Percentiles rank a stretch among this genome's conserved stretches.
phyloP scores from a whole-genome alignment of 2,888 invertebrate species.

The Nomada ruficornis region DNA sequence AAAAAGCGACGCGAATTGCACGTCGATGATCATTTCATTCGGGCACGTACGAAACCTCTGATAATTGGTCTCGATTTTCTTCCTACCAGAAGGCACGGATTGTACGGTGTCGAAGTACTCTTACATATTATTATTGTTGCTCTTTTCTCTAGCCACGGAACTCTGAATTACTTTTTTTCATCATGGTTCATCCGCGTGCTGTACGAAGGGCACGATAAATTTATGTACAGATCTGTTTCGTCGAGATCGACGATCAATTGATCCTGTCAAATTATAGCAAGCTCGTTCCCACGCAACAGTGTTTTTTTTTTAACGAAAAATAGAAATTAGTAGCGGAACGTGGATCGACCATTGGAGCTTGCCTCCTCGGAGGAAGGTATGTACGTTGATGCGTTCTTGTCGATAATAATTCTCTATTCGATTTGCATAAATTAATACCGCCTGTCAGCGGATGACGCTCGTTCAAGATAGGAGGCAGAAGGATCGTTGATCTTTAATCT shows the following conservation, averaged over 20 bases:
- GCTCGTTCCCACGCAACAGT: background rate
- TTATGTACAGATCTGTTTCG: too few species aligned
- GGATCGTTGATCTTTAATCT: too few species aligned
- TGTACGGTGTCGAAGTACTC: too few species aligned
- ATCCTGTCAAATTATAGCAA: background rate
- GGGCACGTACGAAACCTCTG: conserved; percentile 19
- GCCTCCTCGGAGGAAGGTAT: background rate
- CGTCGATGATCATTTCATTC: background rate
- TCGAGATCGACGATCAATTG: background rate
- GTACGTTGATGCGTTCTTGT: conserved; percentile 43
- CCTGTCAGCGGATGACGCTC: conserved; percentile 18
- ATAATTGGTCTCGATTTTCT: conserved; percentile 34
- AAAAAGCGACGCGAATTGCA: background rate
- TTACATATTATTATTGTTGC: too few species aligned
- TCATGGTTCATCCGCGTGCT: too few species aligned
- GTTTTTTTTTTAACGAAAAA: conserved; percentile 7
- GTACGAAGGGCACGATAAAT: too few species aligned
- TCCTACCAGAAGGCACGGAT: background rate
- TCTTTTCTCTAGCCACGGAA: too few species aligned
- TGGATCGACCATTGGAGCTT: conserved; percentile 24
- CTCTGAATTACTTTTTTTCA: too few species aligned
- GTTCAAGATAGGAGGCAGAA: conserved; percentile 2
- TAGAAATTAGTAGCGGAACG: conserved; percentile 27
- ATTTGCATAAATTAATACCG: conserved; percentile 76
- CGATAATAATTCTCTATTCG: conserved; percentile 67